These are phyloP conservation scores for Amitus sp. DNA, from an alignment of 2,888 invertebrate genomes.

Conservation along the genomic window DNA sequence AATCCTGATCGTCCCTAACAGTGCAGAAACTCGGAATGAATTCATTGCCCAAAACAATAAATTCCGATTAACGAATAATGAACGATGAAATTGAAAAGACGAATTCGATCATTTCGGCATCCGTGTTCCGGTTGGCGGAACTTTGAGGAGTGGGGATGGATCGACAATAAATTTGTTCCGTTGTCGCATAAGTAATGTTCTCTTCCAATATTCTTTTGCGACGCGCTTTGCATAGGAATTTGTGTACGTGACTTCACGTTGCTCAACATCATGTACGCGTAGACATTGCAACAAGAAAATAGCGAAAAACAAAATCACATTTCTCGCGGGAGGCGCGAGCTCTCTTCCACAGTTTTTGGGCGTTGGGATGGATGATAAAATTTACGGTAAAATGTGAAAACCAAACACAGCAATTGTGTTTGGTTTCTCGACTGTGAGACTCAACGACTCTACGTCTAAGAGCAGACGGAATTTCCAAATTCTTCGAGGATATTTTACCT, in stretches of 20 bases:
- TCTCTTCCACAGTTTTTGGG: constrained; percentile 21
- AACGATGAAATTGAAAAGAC: background rate
- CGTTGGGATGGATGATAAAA: too few relatives aligned
- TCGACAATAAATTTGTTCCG: constrained; percentile 39
- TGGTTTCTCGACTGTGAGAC: too few relatives aligned
- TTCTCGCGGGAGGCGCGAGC: constrained; percentile 35
- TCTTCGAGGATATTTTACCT: too few relatives aligned
- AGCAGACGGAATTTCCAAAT: too few relatives aligned
- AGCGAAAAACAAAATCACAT: constrained; percentile 39
- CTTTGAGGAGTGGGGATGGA: constrained; percentile 34
- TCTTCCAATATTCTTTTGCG: constrained; percentile 40
- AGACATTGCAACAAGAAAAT: constrained; percentile 36
- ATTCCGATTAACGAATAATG: too few relatives aligned
- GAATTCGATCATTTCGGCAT: constrained; percentile 30
- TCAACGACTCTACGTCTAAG: too few relatives aligned
- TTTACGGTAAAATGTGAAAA: too few relatives aligned
- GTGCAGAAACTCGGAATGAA: too few relatives aligned
- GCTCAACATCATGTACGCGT: constrained; percentile 35
- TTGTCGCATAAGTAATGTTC: constrained; percentile 40
- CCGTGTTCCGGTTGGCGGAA: constrained; percentile 22
- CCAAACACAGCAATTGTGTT: too few relatives aligned
- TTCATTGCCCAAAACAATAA: too few relatives aligned
- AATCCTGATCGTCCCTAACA: too few relatives aligned
- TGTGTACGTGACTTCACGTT: constrained; percentile 40
- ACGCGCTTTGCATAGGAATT: constrained; percentile 33